Base-by-base conservation (phyloP, 2,888 invertebrate species). In the Lithophane socia region DNA sequence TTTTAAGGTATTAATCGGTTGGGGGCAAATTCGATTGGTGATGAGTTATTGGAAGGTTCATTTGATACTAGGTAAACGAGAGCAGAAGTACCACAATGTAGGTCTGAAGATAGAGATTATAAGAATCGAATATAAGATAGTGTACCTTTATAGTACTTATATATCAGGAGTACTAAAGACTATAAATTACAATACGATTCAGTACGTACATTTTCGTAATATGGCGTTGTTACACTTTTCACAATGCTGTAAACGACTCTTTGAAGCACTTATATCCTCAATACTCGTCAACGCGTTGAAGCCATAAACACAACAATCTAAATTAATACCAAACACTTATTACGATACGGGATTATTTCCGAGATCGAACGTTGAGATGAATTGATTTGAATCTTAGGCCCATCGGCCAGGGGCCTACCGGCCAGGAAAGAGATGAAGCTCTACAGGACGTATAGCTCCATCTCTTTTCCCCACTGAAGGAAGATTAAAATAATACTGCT, bases 1-100 rank as follows among this genome's bases (percentile, higher is more conserved):
- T 86, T 79, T 77, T 75, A 63, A 64, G 66, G n/a, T 37, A 58
- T 69, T 24, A 21, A 84, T 63, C 74, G n/a, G 13, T 61, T 69
- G 54, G 49, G 18, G 37, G 60, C 52, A 29, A 49, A 77, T 64
- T 73, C 58, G 10, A 49, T 80, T 80, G 24, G 24, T 42, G 49
- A 42, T 84, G 64, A 75, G 65, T 65, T 84, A 75, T 71, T 68
- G 49, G 13, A 73, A 73, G 73, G 69, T 64, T 54, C 12, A 0
- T 70, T 49, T 24, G n/a, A 7, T 24, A 5, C 18, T 52, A 52
- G 16, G 9, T 0, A 49, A 12, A 37, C 5, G 37, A 54, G 47
- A 16, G 10, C 0, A 1, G 18, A 56, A 47, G 37, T 1, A 44
- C 0, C 2, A 3, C 8, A 10, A 21, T 52, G 5, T 52, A n/a